A percentile compares a stretch with the other conserved stretches of the same genome.
phyloP scores from a whole-genome alignment of 2,113 vertebrate genomes.

The Cichladusa arquata region DNA sequence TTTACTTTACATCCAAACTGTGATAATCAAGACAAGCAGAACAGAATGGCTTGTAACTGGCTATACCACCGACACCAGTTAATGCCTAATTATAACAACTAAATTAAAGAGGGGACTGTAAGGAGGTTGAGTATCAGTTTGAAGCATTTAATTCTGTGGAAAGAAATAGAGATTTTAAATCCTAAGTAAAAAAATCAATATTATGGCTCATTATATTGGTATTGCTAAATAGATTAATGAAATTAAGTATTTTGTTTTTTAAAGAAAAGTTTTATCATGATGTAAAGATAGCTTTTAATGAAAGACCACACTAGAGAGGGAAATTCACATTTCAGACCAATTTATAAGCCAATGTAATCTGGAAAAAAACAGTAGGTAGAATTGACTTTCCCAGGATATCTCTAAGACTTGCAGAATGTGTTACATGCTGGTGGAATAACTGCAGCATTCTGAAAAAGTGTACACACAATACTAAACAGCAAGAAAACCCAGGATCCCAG shows the following conservation, averaged over 20 bases:
- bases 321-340: conserved; percentile 63
- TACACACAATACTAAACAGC: background rate
- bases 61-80: conserved; percentile 98
- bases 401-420: conserved; percentile 6
- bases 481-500: background rate
- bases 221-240: conserved; percentile 83
- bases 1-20: conserved; percentile 99
- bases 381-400: conserved; percentile 30
- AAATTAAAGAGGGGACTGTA: conserved; percentile 96
- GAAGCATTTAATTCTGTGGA: conserved; percentile 91
- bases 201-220: conserved; percentile 82
- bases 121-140: conserved; percentile 86
- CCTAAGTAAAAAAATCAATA: conserved; percentile 82
- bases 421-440: background rate
- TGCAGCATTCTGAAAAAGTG: background rate
- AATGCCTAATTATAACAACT: conserved; percentile 99
- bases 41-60: conserved; percentile 98
- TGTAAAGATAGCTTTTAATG: conserved; percentile 63
- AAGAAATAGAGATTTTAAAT: conserved; percentile 88
- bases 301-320: conserved; percentile 48
- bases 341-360: conserved; percentile 66
- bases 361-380: conserved; percentile 11
- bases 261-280: conserved; percentile 65
- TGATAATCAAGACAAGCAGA: conserved; percentile 99
- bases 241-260: conserved; percentile 75